Base-by-base conservation (phyloP, 2,888 invertebrate species). In the Ophion ventricosus region DNA sequence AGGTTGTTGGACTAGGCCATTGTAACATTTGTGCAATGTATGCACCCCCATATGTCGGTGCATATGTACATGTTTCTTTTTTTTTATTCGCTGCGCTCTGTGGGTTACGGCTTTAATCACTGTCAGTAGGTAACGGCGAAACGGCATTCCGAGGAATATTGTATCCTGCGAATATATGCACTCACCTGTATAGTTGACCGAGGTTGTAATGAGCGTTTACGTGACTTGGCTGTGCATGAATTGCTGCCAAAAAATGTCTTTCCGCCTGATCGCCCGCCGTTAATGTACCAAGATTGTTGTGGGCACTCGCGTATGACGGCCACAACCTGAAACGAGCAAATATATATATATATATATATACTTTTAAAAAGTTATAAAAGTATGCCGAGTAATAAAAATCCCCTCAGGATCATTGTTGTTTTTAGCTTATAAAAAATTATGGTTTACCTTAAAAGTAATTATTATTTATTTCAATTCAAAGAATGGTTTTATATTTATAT, bases 151-250 rank as follows among this genome's bases (percentile, higher is more conserved):
- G 59, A 70, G 57, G 70, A 77, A 77, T 78, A 57, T 74, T 63
- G 26, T 20, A 25, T 17, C 5, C 5, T 57, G 54, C 14, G 49
- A 49, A 61, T 35, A 23, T 23, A 66, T 59, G 23, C 1, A 78
- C 94, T 95, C 93, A 97, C 97, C 97, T 96, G 94, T 96, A 97
- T 54, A 97, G 94, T 92, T 96, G 96, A 25, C 97, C 98, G 75
- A 98, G 95, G 93, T 98, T 98, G 92, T 97, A 97, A 92, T 97
- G 96, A 43, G 97, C 97, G 90, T 97, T 97, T 77, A 97, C 96
- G 91, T 98, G 97, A 85, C 96, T 95, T 2, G 96, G 95, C 88
- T 96, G 96, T 91, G 96, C 96, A 85, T 95, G 94, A 87, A 97
- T 95, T 8, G 97, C 96, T 67, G 96, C 95, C 85, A 96, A 94